These are phyloP conservation scores for Itoplectis maculator DNA, from an alignment of 2,888 invertebrate genomes.

Conservation along the genomic window DNA sequence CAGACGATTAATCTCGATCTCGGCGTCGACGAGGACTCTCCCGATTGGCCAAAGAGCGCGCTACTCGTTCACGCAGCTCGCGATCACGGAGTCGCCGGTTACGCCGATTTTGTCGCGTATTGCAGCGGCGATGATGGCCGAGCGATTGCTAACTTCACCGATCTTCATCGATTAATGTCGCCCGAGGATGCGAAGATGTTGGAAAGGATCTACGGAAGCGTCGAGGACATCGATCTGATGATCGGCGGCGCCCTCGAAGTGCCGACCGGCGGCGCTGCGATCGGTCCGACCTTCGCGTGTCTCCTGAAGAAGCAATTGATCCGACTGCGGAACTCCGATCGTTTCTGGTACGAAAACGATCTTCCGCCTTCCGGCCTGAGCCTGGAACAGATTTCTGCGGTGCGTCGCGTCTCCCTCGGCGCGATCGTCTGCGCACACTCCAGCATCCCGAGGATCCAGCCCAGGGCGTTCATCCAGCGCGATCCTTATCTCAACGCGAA, in stretches of 20 bases:
- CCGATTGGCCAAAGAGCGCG: slow-evolving; percentile 79
- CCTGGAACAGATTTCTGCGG: slow-evolving; percentile 91
- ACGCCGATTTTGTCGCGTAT: slow-evolving; percentile 88
- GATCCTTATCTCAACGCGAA: slow-evolving; percentile 92
- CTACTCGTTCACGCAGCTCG: slow-evolving; percentile 88
- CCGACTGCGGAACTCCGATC: slow-evolving; percentile 93
- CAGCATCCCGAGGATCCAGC: slow-evolving; percentile 90
- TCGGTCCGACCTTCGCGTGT: slow-evolving; percentile 96
- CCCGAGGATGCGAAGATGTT: slow-evolving; percentile 72
- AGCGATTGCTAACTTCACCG: slow-evolving; percentile 73
- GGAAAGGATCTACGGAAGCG: slow-evolving; percentile 84
- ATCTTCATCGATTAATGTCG: slow-evolving; percentile 74
- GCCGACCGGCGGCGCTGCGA: slow-evolving; percentile 91
- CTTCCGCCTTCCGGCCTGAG: slow-evolving; percentile 94
- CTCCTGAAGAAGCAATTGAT: slow-evolving; percentile 93
- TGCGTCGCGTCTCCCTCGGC: slow-evolving; percentile 92
- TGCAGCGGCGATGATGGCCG: slow-evolving; percentile 83
- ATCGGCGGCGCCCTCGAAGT: slow-evolving; percentile 93
- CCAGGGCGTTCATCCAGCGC: slow-evolving; percentile 93
- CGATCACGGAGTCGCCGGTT: slow-evolving; percentile 93
- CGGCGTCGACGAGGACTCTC: slow-evolving; percentile 73
- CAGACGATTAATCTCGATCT: slow-evolving; percentile 87
- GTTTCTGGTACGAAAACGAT: slow-evolving; percentile 98
- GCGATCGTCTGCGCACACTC: slow-evolving; percentile 92
- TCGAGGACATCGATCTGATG: slow-evolving; percentile 94